Conservation (phyloP, 1,140 invertebrate genomes). For the Nixonia krombeini region DNA sequence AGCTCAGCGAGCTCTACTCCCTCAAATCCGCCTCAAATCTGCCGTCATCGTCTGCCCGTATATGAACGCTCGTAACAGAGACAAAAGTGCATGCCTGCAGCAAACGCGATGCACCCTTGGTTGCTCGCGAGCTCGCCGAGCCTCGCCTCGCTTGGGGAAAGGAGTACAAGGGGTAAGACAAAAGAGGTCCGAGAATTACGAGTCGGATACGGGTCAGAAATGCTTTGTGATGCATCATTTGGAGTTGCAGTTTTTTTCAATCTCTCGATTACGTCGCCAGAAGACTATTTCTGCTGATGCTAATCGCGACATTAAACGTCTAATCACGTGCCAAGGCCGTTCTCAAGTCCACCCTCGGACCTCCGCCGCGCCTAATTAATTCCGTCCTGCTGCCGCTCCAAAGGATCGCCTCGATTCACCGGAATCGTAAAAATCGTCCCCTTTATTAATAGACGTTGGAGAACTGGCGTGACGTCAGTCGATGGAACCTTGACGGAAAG, state of each 20-base stretch:
- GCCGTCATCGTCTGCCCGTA: slow-evolving; percentile 39
- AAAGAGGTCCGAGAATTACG: slow-evolving; percentile 58
- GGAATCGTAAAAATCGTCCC: too few relatives aligned
- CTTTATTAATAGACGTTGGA: too few relatives aligned
- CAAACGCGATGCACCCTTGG: slow-evolving; percentile 51
- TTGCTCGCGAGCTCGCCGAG: slow-evolving; percentile 32
- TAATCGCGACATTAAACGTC: slow-evolving; percentile 21
- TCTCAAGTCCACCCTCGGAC: neutral
- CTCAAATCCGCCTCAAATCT: slow-evolving; percentile 48
- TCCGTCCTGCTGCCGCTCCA: too few relatives aligned
- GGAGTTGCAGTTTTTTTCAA: slow-evolving; percentile 67
- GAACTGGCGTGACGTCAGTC: too few relatives aligned
- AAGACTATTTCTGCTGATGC: slow-evolving; percentile 32
- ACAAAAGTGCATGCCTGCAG: slow-evolving; percentile 59
- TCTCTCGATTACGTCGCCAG: slow-evolving; percentile 52
- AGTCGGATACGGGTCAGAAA: slow-evolving; percentile 67
- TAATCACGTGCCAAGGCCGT: neutral
- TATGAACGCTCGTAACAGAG: slow-evolving; percentile 52
- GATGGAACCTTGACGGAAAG: too few relatives aligned
- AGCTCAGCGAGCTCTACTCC: slow-evolving; percentile 41
- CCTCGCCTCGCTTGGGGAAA: slow-evolving; percentile 30
- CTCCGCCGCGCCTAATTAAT: too few relatives aligned
- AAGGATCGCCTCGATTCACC: too few relatives aligned
- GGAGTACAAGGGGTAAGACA: slow-evolving; percentile 51
- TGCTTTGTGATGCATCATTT: slow-evolving; percentile 65